phyloP scores from a whole-genome alignment of 2,888 invertebrate species.

The Orthosia cruda region DNA sequence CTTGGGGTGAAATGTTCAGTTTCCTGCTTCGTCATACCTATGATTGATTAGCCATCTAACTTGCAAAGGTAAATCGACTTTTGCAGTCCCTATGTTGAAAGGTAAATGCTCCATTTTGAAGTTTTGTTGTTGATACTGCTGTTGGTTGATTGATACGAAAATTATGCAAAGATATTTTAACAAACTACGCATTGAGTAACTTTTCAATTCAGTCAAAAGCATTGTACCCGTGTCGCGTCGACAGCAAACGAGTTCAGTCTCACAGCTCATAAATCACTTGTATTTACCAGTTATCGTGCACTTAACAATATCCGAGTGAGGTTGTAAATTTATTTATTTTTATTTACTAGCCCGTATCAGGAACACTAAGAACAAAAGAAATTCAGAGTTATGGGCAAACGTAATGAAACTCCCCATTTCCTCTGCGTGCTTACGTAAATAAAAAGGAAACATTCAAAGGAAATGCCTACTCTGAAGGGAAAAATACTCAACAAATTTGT shows the following conservation, averaged over 20 bases:
- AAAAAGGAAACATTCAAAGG: no score
- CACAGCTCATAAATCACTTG: constrained; percentile 51
- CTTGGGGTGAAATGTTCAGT: not conserved
- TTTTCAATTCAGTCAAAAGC: constrained; percentile 40
- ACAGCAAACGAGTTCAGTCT: constrained; percentile 23
- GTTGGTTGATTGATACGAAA: constrained; percentile 11
- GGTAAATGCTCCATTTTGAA: not conserved
- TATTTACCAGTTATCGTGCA: constrained; percentile 10
- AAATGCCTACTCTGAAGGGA: no score
- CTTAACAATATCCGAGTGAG: constrained; percentile 44
- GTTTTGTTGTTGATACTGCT: constrained; percentile 6
- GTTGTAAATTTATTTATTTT: constrained; percentile 21
- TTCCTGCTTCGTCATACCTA: not conserved
- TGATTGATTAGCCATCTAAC: constrained; percentile 3
- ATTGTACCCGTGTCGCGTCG: constrained; percentile 17
- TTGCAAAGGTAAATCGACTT: not conserved
- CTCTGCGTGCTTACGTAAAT: no score
- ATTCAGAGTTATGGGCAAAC: no score
- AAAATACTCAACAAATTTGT: no score
- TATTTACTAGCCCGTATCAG: no score
- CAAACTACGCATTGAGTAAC: constrained; percentile 10
- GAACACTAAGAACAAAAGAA: no score
- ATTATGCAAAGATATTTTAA: constrained; percentile 27
- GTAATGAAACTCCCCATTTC: no score
- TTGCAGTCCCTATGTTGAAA: not conserved